Conservation (phyloP, 2,888 invertebrate genomes). For the Melolontha melolontha region DNA sequence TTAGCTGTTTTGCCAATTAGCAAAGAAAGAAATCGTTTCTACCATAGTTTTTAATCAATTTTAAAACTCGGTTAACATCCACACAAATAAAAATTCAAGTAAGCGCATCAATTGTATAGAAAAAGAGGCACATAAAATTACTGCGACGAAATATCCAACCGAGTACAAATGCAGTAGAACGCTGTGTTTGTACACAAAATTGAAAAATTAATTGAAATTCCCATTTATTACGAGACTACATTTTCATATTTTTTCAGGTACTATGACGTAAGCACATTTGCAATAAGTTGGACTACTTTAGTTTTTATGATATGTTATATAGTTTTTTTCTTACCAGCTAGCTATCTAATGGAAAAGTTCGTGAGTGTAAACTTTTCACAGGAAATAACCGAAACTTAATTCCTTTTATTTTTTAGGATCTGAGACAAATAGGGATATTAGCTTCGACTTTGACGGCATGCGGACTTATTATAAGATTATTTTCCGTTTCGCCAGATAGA, state of each 20-base stretch:
- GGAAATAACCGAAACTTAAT: neutral
- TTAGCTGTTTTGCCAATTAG: too few relatives aligned
- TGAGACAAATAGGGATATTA: conserved; percentile 38
- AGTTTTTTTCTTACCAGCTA: conserved; percentile 93
- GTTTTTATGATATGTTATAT: conserved; percentile 96
- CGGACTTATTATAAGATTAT: conserved; percentile 90
- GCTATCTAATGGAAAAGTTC: conserved; percentile 76
- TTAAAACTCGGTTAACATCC: too few relatives aligned
- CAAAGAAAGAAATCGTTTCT: too few relatives aligned
- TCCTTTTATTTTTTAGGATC: conserved; percentile 33
- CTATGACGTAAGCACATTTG: conserved; percentile 76
- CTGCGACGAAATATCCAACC: too few relatives aligned
- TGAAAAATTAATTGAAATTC: too few relatives aligned
- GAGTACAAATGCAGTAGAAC: too few relatives aligned
- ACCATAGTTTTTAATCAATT: too few relatives aligned
- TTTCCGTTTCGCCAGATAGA: conserved; percentile 82
- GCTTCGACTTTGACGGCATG: conserved; percentile 71
- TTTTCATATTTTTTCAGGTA: conserved; percentile 66
- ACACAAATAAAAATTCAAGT: too few relatives aligned
- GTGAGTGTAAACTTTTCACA: conserved; percentile 17
- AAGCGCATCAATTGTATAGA: too few relatives aligned
- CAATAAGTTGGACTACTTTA: conserved; percentile 95
- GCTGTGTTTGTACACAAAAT: too few relatives aligned
- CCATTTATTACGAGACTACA: too few relatives aligned
- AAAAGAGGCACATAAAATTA: too few relatives aligned